phyloP scores from a whole-genome alignment of 2,888 invertebrate genomes.

The Drosophila mimetica region DNA sequence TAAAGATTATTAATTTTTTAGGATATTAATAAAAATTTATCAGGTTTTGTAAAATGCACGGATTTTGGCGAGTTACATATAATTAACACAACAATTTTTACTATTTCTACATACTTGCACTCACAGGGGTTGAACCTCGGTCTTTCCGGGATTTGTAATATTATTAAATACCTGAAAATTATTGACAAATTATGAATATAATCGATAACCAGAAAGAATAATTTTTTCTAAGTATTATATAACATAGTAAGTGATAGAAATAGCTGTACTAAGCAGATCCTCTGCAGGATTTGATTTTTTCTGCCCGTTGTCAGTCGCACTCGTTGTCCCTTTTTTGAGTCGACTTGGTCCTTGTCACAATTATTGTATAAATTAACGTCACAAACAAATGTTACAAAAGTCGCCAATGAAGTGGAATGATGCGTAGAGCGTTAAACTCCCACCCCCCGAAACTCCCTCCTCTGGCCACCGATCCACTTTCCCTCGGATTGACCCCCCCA shows the following conservation, averaged over 20 bases:
- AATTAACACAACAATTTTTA: too few relatives aligned
- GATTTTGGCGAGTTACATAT: too few relatives aligned
- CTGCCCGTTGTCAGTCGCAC: conserved; percentile 36
- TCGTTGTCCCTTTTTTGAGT: conserved; percentile 34
- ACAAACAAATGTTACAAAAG: conserved; percentile 85
- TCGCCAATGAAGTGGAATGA: conserved; percentile 85
- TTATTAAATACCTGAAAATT: too few relatives aligned
- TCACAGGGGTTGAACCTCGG: too few relatives aligned
- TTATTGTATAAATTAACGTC: conserved; percentile 84
- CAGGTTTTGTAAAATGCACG: too few relatives aligned
- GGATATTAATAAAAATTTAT: too few relatives aligned
- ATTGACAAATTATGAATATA: too few relatives aligned
- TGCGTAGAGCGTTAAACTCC: conserved; percentile 50
- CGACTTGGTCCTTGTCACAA: conserved; percentile 70
- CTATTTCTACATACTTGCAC: too few relatives aligned
- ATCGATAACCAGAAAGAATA: neutral
- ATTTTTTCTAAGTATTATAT: neutral
- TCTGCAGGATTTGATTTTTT: neutral
- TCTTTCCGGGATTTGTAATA: too few relatives aligned
- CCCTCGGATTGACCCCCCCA: conserved; percentile 13
- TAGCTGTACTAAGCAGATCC: neutral
- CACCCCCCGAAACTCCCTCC: conserved; percentile 15
- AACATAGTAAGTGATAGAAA: neutral
- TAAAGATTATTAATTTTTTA: too few relatives aligned
- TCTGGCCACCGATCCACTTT: conserved; percentile 8